A percentile compares a stretch with the other conserved stretches of the same genome.
Evolutionary conservation across 2,888 invertebrate genomes (phyloP).

Genomic region (Liodrosophila aerea): DNA sequence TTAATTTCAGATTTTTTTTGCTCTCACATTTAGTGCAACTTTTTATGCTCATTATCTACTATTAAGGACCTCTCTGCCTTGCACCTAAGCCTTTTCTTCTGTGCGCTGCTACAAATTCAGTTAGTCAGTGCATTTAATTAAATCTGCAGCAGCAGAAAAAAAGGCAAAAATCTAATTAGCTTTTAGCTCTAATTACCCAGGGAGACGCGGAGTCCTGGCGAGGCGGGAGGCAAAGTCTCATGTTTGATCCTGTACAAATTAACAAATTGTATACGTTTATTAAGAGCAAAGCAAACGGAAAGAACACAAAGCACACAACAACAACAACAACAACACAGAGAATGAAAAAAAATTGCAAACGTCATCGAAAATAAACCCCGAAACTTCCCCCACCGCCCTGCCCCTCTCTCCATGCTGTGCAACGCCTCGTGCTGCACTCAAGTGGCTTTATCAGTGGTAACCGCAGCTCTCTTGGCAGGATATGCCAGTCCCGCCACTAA

Average conservation of each 20-base stretch:
- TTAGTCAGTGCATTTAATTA: constrained; percentile 67
- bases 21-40: no score
- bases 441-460: constrained; percentile 80
- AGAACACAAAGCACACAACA: constrained; percentile 51
- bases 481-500: constrained; percentile 52
- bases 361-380: constrained; percentile 66
- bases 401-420: not conserved
- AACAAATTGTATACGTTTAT: constrained; percentile 77
- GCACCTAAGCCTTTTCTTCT: constrained; percentile 47
- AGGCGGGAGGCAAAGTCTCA: constrained; percentile 48
- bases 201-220: constrained; percentile 20
- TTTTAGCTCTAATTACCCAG: constrained; percentile 62
- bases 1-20: no score
- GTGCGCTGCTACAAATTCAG: constrained; percentile 44
- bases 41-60: no score
- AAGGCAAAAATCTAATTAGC: constrained; percentile 63
- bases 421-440: constrained; percentile 67
- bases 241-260: constrained; percentile 76
- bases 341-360: constrained; percentile 78
- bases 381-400: constrained; percentile 5
- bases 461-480: constrained; percentile 59
- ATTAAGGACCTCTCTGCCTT: not conserved
- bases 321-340: no score
- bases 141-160: constrained; percentile 51
- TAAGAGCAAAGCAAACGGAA: constrained; percentile 73